Evolutionary conservation across 2,113 vertebrate genomes (phyloP).

Genomic region (Mixornis gularis): DNA sequence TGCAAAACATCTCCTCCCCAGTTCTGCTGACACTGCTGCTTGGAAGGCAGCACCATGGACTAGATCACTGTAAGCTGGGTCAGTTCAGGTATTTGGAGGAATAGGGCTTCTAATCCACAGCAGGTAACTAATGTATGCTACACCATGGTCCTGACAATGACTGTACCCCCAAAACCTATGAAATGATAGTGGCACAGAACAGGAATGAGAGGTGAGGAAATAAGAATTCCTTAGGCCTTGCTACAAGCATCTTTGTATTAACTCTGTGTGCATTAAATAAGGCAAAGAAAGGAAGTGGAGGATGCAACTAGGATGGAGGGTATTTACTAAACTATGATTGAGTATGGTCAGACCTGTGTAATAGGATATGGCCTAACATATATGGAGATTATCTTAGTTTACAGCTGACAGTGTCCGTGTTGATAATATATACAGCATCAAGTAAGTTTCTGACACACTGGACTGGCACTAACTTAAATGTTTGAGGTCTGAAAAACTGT

Average conservation of each 20-base stretch:
- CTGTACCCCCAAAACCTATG: background rate
- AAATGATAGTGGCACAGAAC: background rate
- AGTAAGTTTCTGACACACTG: background rate
- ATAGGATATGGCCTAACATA: background rate
- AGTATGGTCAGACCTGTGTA: background rate
- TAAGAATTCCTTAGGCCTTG: background rate
- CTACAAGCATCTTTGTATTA: background rate
- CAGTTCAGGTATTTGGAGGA: rapidly evolving
- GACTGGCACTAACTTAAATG: background rate
- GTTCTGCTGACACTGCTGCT: background rate
- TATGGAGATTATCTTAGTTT: background rate
- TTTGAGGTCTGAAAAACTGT: background rate
- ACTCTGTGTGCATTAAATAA: background rate
- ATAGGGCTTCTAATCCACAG: background rate
- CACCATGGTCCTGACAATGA: background rate
- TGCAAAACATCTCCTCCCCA: background rate
- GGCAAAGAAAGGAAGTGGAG: background rate
- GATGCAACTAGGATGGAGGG: background rate
- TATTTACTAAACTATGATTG: background rate
- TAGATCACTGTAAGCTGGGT: background rate
- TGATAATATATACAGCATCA: background rate
- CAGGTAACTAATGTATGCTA: background rate
- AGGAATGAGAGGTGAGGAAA: background rate
- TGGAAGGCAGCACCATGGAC: background rate
- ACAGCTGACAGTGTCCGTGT: background rate